Evolutionary conservation across 2,797 vertebrate species (phyloP).

Genomic region (Urocyon cinereoargenteus): DNA sequence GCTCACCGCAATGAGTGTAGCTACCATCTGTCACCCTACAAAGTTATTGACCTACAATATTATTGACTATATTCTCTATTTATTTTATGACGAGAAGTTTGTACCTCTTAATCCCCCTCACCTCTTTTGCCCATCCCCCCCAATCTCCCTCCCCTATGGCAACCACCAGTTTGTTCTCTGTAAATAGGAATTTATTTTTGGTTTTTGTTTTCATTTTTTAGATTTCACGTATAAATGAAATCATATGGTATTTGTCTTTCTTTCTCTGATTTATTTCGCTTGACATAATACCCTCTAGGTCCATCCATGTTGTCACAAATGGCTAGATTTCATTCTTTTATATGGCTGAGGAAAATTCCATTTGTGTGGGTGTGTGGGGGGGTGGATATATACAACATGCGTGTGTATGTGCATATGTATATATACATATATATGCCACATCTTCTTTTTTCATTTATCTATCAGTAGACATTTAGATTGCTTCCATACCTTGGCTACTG

Average conservation of each 20-base stretch:
- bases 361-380: neutral
- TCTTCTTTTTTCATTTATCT: neutral
- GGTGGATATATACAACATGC: neutral
- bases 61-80: neutral
- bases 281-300: neutral
- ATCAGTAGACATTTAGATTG: neutral
- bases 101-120: neutral
- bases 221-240: neutral
- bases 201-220: neutral
- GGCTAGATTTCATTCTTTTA: neutral
- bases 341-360: neutral
- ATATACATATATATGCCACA: neutral
- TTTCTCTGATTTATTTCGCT: neutral
- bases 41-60: neutral
- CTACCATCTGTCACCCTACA: neutral
- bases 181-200: neutral
- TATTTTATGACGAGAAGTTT: neutral
- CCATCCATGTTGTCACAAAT: neutral
- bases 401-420: neutral
- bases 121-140: neutral
- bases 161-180: neutral
- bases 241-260: neutral
- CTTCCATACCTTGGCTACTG: neutral
- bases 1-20: neutral
- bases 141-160: neutral